Percentiles rank a stretch among this genome's conserved stretches.
These are phyloP conservation scores for Daubentonia madagascariensis DNA, from an alignment of 2,113 vertebrate species.

Conservation along the genomic window DNA sequence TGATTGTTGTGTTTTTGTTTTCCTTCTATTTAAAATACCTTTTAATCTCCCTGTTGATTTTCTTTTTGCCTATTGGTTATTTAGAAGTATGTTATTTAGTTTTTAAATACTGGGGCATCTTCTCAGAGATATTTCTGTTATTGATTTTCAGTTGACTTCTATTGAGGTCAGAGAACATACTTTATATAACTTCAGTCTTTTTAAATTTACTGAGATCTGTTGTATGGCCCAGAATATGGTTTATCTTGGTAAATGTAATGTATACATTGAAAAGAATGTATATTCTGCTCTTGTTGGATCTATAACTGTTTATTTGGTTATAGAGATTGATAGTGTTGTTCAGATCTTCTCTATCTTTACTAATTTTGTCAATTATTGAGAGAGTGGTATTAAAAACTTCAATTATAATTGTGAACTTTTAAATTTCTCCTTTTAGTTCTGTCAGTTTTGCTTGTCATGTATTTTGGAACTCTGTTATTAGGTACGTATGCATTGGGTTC, in stretches of 20 bases:
- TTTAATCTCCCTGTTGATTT: neutral
- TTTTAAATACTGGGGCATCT: neutral
- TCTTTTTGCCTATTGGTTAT: neutral
- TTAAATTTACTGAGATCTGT: neutral
- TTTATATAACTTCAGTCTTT: neutral
- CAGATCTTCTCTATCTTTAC: too few relatives aligned
- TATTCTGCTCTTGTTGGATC: neutral
- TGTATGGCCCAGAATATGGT: neutral
- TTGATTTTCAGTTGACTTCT: neutral
- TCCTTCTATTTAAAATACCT: neutral
- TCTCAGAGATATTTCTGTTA: neutral
- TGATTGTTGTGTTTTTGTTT: neutral
- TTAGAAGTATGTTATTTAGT: neutral
- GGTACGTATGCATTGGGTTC: too few relatives aligned
- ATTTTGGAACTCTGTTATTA: too few relatives aligned
- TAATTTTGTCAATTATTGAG: too few relatives aligned
- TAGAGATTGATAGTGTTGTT: too few relatives aligned
- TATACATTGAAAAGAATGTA: neutral
- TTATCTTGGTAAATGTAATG: neutral
- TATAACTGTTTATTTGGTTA: too few relatives aligned
- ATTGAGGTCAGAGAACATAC: neutral
- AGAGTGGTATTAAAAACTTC: too few relatives aligned
- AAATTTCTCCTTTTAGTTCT: too few relatives aligned
- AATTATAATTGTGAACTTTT: too few relatives aligned
- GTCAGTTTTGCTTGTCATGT: too few relatives aligned